These are phyloP conservation scores for Neotoma lepida DNA, from an alignment of 2,113 vertebrate species.

Conservation along the genomic window DNA sequence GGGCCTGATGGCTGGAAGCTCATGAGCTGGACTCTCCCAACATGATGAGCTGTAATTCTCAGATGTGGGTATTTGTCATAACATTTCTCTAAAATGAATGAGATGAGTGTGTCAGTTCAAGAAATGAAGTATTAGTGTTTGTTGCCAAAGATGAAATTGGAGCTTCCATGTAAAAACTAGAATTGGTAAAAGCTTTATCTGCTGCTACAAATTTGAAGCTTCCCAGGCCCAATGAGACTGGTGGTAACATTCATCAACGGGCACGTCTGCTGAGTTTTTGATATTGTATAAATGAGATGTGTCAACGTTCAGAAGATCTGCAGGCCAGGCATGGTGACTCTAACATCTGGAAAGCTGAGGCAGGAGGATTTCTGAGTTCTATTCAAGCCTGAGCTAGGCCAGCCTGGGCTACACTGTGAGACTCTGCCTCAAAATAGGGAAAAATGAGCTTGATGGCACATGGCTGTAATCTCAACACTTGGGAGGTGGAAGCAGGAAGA, in stretches of 20 bases:
- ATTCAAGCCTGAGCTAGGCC: neutral
- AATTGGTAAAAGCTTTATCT: slow-evolving; percentile 32
- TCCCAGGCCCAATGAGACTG: neutral
- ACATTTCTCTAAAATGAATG: slow-evolving; percentile 13
- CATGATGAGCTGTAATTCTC: neutral
- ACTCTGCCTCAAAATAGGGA: neutral
- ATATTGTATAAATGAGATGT: neutral
- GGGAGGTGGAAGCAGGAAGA: neutral
- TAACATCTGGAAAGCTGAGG: neutral
- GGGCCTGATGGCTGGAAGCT: neutral
- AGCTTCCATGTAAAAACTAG: slow-evolving; percentile 37
- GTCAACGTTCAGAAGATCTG: slow-evolving; percentile 31
- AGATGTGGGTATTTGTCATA: neutral
- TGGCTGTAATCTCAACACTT: neutral
- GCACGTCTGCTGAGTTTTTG: neutral
- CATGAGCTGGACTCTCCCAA: neutral
- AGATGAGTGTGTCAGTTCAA: neutral
- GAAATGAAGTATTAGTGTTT: neutral
- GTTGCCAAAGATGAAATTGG: slow-evolving; percentile 34
- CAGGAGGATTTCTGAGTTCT: neutral
- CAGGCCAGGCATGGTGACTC: neutral
- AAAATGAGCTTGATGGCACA: neutral
- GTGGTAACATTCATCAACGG: neutral
- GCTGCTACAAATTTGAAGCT: neutral
- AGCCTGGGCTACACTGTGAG: neutral